phyloP scores from a whole-genome alignment of 2,888 invertebrate species.

The Brachycybe producta region DNA sequence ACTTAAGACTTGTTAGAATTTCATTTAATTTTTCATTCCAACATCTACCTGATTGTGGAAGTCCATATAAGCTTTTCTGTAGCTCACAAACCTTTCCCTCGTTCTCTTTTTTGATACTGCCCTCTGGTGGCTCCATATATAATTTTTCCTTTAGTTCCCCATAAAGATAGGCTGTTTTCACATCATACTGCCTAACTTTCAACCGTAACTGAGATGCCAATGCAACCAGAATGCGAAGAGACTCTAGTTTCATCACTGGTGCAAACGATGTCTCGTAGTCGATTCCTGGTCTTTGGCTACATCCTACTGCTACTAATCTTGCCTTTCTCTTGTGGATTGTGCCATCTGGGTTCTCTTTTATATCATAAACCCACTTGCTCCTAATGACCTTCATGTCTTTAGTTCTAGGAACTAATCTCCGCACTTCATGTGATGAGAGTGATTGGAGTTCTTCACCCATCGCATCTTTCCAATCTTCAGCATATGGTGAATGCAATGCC shows the following conservation, averaged over 20 bases:
- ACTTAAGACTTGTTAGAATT: no score
- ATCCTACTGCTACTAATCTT: conserved; percentile 19
- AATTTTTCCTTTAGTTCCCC: conserved; percentile 17
- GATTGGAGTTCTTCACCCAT: conserved; percentile 20
- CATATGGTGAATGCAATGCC: conserved; percentile 12
- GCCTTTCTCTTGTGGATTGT: conserved; percentile 16
- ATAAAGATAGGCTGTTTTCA: conserved; percentile 18
- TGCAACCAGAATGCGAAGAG: conserved; percentile 11
- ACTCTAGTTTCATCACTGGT: conserved; percentile 14
- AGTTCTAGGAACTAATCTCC: conserved; percentile 11
- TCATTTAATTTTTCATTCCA: conserved; percentile 18
- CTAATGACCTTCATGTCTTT: conserved; percentile 9
- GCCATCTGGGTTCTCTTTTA: conserved; percentile 20
- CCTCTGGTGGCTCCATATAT: conserved; percentile 19
- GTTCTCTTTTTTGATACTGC: conserved; percentile 13
- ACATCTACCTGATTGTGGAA: conserved; percentile 18
- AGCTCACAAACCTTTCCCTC: conserved; percentile 17
- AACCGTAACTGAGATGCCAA: conserved; percentile 11
- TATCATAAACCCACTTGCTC: conserved; percentile 19
- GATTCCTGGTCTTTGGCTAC: conserved; percentile 14
- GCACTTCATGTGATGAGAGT: conserved; percentile 15
- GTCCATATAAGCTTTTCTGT: conserved; percentile 18
- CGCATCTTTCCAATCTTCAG: conserved; percentile 15
- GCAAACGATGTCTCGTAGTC: conserved; percentile 19
- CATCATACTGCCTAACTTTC: conserved; percentile 13